phyloP scores from a whole-genome alignment of 1,140 invertebrate species.

The Vollenhovia emeryi region DNA sequence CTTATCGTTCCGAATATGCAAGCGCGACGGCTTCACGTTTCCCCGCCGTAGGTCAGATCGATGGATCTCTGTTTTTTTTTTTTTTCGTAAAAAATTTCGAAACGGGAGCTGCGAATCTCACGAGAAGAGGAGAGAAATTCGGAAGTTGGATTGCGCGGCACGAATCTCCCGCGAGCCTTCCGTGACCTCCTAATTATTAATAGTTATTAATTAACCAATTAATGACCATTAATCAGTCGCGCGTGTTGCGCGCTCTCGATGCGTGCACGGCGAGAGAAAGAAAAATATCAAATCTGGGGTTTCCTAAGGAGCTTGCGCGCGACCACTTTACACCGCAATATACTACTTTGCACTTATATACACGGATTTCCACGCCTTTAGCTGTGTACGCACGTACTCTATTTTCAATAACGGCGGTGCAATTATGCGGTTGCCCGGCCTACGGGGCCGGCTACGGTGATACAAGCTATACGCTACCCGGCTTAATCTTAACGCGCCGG shows the following conservation, averaged over 20 bases:
- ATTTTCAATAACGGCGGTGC: slow-evolving; percentile 44
- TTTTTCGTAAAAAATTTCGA: neutral
- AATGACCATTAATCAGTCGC: slow-evolving; percentile 22
- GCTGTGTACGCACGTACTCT: slow-evolving; percentile 21
- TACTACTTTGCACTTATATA: slow-evolving; percentile 49
- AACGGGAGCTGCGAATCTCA: neutral
- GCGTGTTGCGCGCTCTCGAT: neutral
- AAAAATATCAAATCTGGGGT: slow-evolving; percentile 54
- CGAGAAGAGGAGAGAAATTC: neutral
- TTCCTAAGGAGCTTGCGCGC: slow-evolving; percentile 48
- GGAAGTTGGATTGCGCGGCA: neutral
- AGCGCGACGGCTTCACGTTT: neutral
- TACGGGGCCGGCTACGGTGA: slow-evolving; percentile 35
- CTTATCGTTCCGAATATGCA: neutral
- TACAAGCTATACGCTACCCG: slow-evolving; percentile 24
- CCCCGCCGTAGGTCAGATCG: neutral
- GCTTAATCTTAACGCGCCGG: slow-evolving; percentile 33
- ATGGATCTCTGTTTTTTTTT: neutral
- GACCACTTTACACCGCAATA: slow-evolving; percentile 27
- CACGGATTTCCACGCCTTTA: slow-evolving; percentile 4
- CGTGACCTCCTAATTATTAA: slow-evolving; percentile 17
- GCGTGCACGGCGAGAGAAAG: slow-evolving; percentile 38
- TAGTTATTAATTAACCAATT: neutral
- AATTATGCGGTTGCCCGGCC: slow-evolving; percentile 44
- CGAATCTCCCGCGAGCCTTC: neutral